Percentiles rank a stretch among this genome's conserved stretches.
Conservation (phyloP, 1,140 invertebrate species). For the Potamilus streckersoni region DNA sequence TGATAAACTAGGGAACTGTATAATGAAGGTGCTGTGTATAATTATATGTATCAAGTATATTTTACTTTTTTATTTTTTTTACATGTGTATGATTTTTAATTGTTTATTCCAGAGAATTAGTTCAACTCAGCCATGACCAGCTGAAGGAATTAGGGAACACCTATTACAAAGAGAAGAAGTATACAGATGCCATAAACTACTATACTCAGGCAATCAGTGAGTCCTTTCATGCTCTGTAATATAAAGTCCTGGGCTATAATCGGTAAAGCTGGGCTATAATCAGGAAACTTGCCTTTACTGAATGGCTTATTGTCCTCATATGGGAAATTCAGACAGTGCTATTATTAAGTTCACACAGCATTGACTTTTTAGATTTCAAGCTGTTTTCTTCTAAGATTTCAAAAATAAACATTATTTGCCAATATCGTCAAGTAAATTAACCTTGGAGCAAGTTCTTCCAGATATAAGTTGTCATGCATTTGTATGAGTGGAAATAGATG, state of each 20-base stretch:
- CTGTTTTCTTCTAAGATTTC: background rate
- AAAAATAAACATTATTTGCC: background rate
- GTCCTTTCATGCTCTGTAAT: constrained; percentile 24
- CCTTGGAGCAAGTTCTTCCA: background rate
- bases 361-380: background rate
- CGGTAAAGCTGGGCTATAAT: background rate
- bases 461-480: background rate
- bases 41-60: too few species aligned
- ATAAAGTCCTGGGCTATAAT: background rate
- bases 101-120: constrained; percentile 19
- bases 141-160: constrained; percentile 91
- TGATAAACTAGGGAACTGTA: too few species aligned
- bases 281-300: background rate
- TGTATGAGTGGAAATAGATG: background rate
- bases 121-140: constrained; percentile 76
- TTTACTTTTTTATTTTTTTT: too few species aligned
- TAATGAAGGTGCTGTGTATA: too few species aligned
- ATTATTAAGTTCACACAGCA: background rate
- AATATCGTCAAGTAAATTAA: background rate
- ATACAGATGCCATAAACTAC: constrained; percentile 82
- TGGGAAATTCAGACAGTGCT: background rate
- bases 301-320: background rate
- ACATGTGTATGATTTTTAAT: background rate
- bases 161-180: constrained; percentile 87
- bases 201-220: constrained; percentile 90